These are phyloP conservation scores for Conger conger DNA, from an alignment of 2,113 vertebrate species.

Conservation along the genomic window DNA sequence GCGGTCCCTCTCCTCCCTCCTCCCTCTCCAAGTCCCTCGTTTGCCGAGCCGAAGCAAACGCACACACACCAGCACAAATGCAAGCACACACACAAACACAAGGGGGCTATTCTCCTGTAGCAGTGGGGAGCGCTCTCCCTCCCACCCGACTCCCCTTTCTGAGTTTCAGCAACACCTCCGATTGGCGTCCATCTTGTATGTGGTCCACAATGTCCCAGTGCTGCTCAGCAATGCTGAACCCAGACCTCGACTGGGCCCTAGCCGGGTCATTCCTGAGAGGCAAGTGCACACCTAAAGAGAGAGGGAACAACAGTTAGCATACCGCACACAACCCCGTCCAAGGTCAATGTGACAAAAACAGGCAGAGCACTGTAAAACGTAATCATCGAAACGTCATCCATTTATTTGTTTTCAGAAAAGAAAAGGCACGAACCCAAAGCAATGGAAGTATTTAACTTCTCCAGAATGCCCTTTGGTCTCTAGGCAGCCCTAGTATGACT, in stretches of 20 bases:
- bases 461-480: background rate
- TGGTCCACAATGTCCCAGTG: background rate
- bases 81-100: background rate
- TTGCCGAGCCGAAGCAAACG: background rate
- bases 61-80: background rate
- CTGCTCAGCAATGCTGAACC: constrained; percentile 38
- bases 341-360: background rate
- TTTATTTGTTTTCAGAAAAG: background rate
- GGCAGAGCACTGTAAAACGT: background rate
- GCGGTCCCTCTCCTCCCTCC: background rate
- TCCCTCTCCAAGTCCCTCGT: background rate
- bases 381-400: background rate
- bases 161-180: constrained; percentile 29
- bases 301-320: background rate
- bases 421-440: background rate
- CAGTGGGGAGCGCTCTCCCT: background rate
- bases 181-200: constrained; percentile 23
- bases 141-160: background rate
- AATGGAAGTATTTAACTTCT: background rate
- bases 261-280: constrained; percentile 36
- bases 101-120: background rate
- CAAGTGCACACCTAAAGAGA: constrained; percentile 13
- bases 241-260: constrained; percentile 38
- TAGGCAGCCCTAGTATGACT: background rate
- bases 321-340: background rate